These are phyloP conservation scores for Xenopus petersii DNA, from an alignment of 2,797 vertebrate species.

Conservation along the genomic window DNA sequence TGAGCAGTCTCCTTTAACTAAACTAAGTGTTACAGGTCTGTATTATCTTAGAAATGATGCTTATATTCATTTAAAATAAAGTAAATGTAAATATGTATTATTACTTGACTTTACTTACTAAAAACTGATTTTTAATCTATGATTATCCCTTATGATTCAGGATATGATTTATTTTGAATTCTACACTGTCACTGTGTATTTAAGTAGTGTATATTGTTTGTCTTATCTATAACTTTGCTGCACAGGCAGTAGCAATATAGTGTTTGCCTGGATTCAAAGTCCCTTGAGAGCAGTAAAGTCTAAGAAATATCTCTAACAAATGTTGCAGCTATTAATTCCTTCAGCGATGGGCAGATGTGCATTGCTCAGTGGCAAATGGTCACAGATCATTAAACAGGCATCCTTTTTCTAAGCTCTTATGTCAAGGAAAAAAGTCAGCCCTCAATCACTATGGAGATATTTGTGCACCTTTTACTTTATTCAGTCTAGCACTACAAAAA, in stretches of 20 bases:
- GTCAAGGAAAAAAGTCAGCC: conserved; percentile 50
- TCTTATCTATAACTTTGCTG: not conserved
- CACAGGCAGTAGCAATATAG: not conserved
- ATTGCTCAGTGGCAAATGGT: conserved; percentile 44
- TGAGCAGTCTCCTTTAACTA: too few species aligned
- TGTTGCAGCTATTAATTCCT: conserved; percentile 43
- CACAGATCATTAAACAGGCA: conserved; percentile 51
- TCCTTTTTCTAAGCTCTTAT: conserved; percentile 49
- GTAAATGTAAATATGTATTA: too few species aligned
- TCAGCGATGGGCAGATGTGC: conserved; percentile 15
- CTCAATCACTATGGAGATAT: conserved; percentile 51
- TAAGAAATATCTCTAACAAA: conserved; percentile 8
- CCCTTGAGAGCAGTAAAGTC: conserved; percentile 5
- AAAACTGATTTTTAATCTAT: too few species aligned
- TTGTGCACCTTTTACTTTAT: conserved; percentile 53
- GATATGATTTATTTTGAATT: too few species aligned
- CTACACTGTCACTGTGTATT: not conserved
- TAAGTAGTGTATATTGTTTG: not conserved
- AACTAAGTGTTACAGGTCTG: too few species aligned
- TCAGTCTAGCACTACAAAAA: conserved; percentile 52
- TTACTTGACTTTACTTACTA: too few species aligned
- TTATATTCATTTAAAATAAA: too few species aligned
- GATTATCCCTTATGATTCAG: too few species aligned
- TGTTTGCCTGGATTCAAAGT: conserved; percentile 11
- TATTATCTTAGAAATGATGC: too few species aligned